Conservation (phyloP, 1,140 invertebrate genomes). For the Globodera ellingtonae region DNA sequence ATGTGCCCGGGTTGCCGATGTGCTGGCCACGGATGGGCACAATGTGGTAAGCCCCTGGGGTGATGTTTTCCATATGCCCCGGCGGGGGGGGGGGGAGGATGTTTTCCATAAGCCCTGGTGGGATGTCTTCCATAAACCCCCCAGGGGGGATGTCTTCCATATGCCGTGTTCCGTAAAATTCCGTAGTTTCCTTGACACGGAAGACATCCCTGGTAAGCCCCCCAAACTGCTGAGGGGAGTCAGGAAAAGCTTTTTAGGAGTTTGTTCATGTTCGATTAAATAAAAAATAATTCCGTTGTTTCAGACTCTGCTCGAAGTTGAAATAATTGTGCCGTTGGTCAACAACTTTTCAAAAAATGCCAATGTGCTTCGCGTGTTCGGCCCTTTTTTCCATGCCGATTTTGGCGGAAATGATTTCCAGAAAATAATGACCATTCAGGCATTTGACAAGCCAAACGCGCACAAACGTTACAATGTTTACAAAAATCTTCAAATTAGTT, state of each 20-base stretch:
- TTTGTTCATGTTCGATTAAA: too few species aligned
- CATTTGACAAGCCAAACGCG: not conserved
- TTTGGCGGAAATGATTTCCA: not conserved
- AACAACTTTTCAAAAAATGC: constrained; percentile 18
- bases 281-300: not conserved
- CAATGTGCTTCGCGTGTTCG: not conserved
- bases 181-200: too few species aligned
- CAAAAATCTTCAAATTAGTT: not conserved
- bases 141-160: not conserved
- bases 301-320: constrained; percentile 31
- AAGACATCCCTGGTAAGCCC: too few species aligned
- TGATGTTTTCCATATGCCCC: not conserved
- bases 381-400: not conserved
- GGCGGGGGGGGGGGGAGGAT: too few species aligned
- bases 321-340: constrained; percentile 15
- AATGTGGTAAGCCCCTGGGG: constrained; percentile 33
- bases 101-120: too few species aligned
- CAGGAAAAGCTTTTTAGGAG: too few species aligned
- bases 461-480: not conserved
- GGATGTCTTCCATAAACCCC: too few species aligned
- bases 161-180: too few species aligned
- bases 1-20: constrained; percentile 35
- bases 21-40: constrained; percentile 40
- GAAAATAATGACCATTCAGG: not conserved
- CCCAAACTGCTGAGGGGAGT: too few species aligned